phyloP scores from a whole-genome alignment of 2,888 invertebrate species.

The Hoplodrina blanda region DNA sequence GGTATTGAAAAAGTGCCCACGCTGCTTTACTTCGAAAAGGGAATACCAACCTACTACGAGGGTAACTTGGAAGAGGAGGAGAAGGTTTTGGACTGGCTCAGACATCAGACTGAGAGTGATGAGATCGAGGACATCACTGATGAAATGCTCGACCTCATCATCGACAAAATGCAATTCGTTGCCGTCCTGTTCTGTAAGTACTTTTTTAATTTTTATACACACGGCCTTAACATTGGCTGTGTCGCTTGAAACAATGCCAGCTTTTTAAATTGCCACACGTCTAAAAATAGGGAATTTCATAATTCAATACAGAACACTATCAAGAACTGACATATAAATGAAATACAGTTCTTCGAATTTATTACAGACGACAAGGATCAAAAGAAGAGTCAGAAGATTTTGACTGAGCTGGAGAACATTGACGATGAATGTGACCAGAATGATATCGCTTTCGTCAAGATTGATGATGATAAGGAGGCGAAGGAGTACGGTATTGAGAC shows the following conservation, averaged over 20 bases:
- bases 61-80: constrained; percentile 97
- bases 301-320: constrained; percentile 72
- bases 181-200: constrained; percentile 97
- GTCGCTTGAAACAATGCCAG: constrained; percentile 77
- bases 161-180: constrained; percentile 96
- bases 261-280: constrained; percentile 69
- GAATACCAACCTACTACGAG: constrained; percentile 94
- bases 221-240: constrained; percentile 71
- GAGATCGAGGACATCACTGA: constrained; percentile 98
- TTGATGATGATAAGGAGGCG: constrained; percentile 96
- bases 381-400: constrained; percentile 96
- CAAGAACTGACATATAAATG: constrained; percentile 89
- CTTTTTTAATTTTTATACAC: constrained; percentile 56
- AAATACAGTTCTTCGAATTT: constrained; percentile 86
- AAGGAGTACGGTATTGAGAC: constrained; percentile 96
- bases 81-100: constrained; percentile 96
- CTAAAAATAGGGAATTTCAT: constrained; percentile 65
- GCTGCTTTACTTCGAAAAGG: constrained; percentile 95
- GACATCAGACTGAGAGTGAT: constrained; percentile 95
- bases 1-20: constrained; percentile 97
- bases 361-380: constrained; percentile 96
- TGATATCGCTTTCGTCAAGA: constrained; percentile 97
- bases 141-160: constrained; percentile 97
- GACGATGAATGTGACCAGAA: constrained; percentile 98
- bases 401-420: constrained; percentile 96